These are phyloP conservation scores for Apomyelois bistriatella DNA, from an alignment of 2,888 invertebrate species.

Conservation along the genomic window DNA sequence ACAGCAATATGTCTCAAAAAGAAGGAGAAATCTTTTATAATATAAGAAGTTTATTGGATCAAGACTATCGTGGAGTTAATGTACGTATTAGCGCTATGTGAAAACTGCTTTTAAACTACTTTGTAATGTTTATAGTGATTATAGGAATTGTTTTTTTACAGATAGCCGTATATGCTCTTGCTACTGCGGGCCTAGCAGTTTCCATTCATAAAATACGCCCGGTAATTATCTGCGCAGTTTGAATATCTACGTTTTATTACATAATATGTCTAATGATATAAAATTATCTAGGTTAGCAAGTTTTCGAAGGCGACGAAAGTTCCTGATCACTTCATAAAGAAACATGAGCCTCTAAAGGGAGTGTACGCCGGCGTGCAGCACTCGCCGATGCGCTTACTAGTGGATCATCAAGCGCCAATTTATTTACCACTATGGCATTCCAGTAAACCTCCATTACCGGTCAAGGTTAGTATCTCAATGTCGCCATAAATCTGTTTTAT, in stretches of 20 bases:
- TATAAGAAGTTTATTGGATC: constrained; percentile 54
- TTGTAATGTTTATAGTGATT: constrained; percentile 24
- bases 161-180: constrained; percentile 80
- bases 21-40: constrained; percentile 52
- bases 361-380: constrained; percentile 75
- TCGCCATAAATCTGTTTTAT: constrained; percentile 21
- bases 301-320: constrained; percentile 80
- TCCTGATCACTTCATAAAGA: constrained; percentile 77
- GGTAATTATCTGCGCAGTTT: constrained; percentile 53
- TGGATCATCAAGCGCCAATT: constrained; percentile 79
- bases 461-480: constrained; percentile 58
- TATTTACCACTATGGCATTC: constrained; percentile 76
- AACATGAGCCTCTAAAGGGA: constrained; percentile 73
- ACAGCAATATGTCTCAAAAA: constrained; percentile 52
- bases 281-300: constrained; percentile 77
- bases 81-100: constrained; percentile 39
- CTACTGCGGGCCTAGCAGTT: constrained; percentile 74
- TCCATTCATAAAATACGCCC: constrained; percentile 81
- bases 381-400: constrained; percentile 66
- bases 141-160: constrained; percentile 44
- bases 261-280: constrained; percentile 44
- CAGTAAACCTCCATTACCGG: constrained; percentile 70
- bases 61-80: constrained; percentile 72
- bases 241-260: constrained; percentile 41
- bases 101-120: constrained; percentile 1